Evolutionary conservation across 2,113 vertebrate species (phyloP), one percentile per base, ranked within the genome.

Genomic region (Tapirus terrestris): DNA sequence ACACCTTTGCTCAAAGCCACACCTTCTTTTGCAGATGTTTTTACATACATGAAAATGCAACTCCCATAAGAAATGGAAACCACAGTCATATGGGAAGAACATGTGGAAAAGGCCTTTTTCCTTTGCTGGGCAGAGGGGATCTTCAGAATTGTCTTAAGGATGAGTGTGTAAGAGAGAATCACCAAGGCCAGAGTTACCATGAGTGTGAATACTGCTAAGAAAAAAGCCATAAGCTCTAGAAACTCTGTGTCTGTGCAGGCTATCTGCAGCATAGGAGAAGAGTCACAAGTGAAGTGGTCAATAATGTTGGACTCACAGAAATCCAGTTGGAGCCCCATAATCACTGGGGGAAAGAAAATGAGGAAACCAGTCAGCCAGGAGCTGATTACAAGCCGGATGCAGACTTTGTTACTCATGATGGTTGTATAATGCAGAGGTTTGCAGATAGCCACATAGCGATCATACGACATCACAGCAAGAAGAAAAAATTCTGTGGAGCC

Each of bases 41-140:
- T 97, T 33, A 97, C 76, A 94, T 39, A 94, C 16, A 91, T 89
- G 33, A 97, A 97, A 39, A 94, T 86, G 31, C 81, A 93, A 25
- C 91, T 92, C 53, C 81, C 63, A 45, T 91, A 97, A n/a, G 88
- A 97, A 87, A 98, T 85, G 2, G 96, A 95, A 53, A 97, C 91
- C 23, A 97, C 93, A 17, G 86, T 92, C 43, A 93, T 86, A 60
- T 98, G 96, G 11, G 96, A 94, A 0, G 61, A 91, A 60, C 91
- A 97, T 2, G 95, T 94, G 5, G 91, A 94, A 91, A 97, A 97
- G 5, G 89, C 75, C 21, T 73, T 94, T 97, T 96, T 96, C 23
- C 92, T 89, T 63, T 91, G 45, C 76, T 89, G 60, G 13, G 56
- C 36, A 17, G 97, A 96, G 5, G 95, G 45, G 33, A 96, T 89